phyloP scores from a whole-genome alignment of 2,113 vertebrate genomes.

The Nyctereutes procyonoides region DNA sequence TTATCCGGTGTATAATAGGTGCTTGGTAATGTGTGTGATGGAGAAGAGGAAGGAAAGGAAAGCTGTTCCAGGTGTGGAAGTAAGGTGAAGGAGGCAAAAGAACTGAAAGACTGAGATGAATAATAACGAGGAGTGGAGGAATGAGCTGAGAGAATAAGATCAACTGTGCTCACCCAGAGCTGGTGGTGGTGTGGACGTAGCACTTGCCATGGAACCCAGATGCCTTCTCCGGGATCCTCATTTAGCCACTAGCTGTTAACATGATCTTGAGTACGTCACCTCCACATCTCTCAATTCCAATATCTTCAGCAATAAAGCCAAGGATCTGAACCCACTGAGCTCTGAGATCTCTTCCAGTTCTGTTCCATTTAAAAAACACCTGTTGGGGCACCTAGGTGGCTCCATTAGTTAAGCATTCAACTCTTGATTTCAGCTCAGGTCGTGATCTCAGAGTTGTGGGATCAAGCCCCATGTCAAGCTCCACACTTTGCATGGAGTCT shows the following conservation, averaged over 20 bases:
- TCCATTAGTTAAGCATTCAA: background rate
- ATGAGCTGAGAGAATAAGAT: background rate
- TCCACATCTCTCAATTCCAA: background rate
- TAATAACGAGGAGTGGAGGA: background rate
- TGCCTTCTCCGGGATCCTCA: background rate
- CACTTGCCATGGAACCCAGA: background rate
- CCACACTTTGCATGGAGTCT: background rate
- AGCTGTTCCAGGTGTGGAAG: background rate
- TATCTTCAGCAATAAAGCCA: background rate
- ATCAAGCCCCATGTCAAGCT: background rate
- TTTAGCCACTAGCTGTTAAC: background rate
- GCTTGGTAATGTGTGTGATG: background rate
- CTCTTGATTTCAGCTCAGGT: background rate
- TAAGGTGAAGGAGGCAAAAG: background rate
- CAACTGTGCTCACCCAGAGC: rapidly evolving
- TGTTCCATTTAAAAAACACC: background rate
- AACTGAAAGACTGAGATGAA: background rate
- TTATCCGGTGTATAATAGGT: background rate
- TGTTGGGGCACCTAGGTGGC: background rate
- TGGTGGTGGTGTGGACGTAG: rapidly evolving
- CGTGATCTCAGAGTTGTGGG: background rate
- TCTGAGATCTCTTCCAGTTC: background rate
- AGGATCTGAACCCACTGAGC: background rate
- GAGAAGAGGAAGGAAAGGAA: background rate
- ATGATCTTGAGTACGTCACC: background rate